These are phyloP conservation scores for Holacanthella duospinosa DNA, from an alignment of 2,888 invertebrate species.

Conservation along the genomic window DNA sequence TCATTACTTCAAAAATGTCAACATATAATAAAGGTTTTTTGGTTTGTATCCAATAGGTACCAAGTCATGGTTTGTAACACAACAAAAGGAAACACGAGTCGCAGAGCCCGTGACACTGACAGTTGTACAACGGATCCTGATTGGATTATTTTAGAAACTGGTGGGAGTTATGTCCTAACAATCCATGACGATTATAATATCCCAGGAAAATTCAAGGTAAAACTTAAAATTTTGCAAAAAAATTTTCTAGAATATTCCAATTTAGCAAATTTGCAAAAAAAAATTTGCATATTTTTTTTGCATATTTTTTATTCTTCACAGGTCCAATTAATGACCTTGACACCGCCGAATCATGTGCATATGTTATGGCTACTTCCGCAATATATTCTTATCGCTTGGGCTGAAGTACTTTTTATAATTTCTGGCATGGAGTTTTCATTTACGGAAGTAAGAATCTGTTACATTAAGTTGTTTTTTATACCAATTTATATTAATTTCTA, in stretches of 20 bases:
- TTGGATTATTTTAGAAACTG: conserved; percentile 6
- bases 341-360: conserved; percentile 61
- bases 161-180: conserved; percentile 26
- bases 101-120: no score
- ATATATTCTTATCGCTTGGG: conserved; percentile 64
- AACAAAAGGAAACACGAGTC: neutral
- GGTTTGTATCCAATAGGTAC: neutral
- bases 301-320: neutral
- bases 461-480: no score
- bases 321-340: conserved; percentile 47
- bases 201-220: neutral
- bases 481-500: conserved; percentile 5
- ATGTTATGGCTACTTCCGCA: conserved; percentile 74
- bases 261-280: no score
- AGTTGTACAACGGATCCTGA: neutral
- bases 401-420: conserved; percentile 72
- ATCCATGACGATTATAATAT: neutral
- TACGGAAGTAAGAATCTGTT: conserved; percentile 52
- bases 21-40: no score
- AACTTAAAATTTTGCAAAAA: no score
- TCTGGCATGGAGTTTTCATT: conserved; percentile 75
- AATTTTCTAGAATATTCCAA: no score
- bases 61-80: neutral
- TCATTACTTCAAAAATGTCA: no score
- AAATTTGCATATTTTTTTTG: neutral